A percentile compares a stretch with the other conserved stretches of the same genome.
Conservation (phyloP, 2,888 invertebrate genomes). For the Diaphora mendica region DNA sequence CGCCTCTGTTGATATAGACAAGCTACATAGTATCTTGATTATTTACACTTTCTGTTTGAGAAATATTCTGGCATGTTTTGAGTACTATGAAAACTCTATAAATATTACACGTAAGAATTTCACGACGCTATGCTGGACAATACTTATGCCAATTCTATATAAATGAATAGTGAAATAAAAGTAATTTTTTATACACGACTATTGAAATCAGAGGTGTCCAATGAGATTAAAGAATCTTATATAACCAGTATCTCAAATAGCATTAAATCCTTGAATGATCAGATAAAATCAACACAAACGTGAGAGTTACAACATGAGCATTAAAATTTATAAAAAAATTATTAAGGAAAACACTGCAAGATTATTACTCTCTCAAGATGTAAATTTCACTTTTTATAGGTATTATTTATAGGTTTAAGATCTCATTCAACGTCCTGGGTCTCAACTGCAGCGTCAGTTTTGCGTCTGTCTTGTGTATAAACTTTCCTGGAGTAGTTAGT, state of each 20-base stretch:
- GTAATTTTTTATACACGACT: too few species aligned
- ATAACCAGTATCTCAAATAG: too few species aligned
- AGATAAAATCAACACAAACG: neutral
- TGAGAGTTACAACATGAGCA: neutral
- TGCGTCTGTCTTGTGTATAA: neutral
- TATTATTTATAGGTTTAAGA: neutral
- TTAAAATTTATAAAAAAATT: neutral
- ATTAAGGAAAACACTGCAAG: neutral
- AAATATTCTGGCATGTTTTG: neutral
- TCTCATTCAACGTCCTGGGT: neutral
- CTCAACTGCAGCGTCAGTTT: neutral
- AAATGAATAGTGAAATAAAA: too few species aligned
- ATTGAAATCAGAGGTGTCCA: too few species aligned
- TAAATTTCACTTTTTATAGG: too few species aligned
- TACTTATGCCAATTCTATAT: too few species aligned
- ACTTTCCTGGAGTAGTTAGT: neutral
- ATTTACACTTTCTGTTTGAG: slow-evolving; percentile 15
- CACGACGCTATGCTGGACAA: too few species aligned
- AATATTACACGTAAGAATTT: neutral
- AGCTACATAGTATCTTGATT: slow-evolving; percentile 16
- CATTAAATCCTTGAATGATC: neutral
- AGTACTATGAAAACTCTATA: neutral
- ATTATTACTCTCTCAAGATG: neutral
- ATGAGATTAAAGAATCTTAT: too few species aligned
- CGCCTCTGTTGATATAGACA: slow-evolving; percentile 15